Conservation (phyloP, 2,113 vertebrate species). For the Bufo bufo region DNA sequence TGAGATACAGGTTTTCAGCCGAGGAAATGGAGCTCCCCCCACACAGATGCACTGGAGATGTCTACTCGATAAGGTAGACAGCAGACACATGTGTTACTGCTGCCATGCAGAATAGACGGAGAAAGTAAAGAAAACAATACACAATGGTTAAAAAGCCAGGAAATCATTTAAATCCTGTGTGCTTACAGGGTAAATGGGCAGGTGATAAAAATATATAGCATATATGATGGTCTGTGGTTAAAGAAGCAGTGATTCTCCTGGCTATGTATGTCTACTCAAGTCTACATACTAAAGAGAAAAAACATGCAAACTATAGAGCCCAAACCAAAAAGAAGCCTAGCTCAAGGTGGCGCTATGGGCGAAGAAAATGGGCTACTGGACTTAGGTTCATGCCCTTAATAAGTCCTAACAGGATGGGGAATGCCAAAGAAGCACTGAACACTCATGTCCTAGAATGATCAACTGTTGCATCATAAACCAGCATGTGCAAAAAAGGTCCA, state of each 20-base stretch:
- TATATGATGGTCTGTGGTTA: not conserved
- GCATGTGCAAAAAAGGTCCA: too few species aligned
- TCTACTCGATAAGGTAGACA: conserved; percentile 80
- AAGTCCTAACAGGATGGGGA: too few species aligned
- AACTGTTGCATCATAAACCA: too few species aligned
- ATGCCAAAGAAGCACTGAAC: too few species aligned
- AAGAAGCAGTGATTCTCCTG: not conserved
- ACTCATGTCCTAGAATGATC: too few species aligned
- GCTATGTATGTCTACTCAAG: too few species aligned
- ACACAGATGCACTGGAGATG: conserved; percentile 79
- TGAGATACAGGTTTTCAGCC: conserved; percentile 84
- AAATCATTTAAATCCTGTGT: conserved; percentile 54
- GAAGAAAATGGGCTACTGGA: too few species aligned
- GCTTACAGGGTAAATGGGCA: not conserved
- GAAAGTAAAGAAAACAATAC: conserved; percentile 71
- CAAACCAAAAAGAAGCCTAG: too few species aligned
- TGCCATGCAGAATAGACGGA: conserved; percentile 77
- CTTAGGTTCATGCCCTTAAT: too few species aligned
- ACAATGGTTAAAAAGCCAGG: conserved; percentile 68
- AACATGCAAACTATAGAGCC: too few species aligned
- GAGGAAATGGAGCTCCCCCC: conserved; percentile 83
- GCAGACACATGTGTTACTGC: conserved; percentile 78
- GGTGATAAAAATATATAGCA: not conserved
- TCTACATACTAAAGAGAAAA: too few species aligned
- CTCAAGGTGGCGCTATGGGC: too few species aligned